Evolutionary conservation across 1,140 invertebrate genomes (phyloP).

Genomic region (Drosophila bipectinata): DNA sequence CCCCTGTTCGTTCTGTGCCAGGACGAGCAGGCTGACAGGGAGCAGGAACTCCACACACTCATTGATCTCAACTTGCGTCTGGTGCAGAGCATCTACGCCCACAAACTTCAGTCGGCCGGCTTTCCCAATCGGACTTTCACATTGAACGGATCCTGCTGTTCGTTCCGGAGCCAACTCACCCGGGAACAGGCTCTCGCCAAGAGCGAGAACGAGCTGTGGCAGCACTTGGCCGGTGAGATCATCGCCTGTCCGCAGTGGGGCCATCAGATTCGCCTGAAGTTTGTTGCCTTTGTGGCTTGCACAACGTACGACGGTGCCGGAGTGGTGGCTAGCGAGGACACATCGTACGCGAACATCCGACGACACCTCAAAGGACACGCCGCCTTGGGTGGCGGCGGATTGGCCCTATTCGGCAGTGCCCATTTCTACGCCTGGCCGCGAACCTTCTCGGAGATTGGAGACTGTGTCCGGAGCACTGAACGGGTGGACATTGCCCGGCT

Average conservation of each 20-base stretch:
- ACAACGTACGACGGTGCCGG: slow-evolving; percentile 89
- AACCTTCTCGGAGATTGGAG: slow-evolving; percentile 88
- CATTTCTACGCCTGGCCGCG: slow-evolving; percentile 96
- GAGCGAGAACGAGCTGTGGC: slow-evolving; percentile 93
- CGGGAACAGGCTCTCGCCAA: slow-evolving; percentile 89
- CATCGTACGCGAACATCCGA: slow-evolving; percentile 90
- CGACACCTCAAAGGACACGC: slow-evolving; percentile 92
- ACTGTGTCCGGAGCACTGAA: slow-evolving; percentile 85
- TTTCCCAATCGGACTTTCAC: slow-evolving; percentile 93
- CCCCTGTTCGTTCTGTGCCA: slow-evolving; percentile 91
- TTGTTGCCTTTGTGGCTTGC: slow-evolving; percentile 94
- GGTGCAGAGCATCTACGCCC: slow-evolving; percentile 93
- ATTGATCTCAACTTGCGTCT: slow-evolving; percentile 92
- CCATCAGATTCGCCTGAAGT: slow-evolving; percentile 88
- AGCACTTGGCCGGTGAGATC: slow-evolving; percentile 91
- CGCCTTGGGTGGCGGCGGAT: slow-evolving; percentile 94
- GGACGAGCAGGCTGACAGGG: slow-evolving; percentile 83
- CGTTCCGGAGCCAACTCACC: slow-evolving; percentile 89
- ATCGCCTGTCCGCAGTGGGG: slow-evolving; percentile 87
- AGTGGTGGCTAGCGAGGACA: slow-evolving; percentile 85
- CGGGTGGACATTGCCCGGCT: slow-evolving; percentile 88
- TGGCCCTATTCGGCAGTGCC: slow-evolving; percentile 95
- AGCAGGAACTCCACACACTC: slow-evolving; percentile 85
- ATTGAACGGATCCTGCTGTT: slow-evolving; percentile 87
- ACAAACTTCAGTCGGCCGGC: slow-evolving; percentile 93